Evolutionary conservation across 1,140 invertebrate genomes (phyloP).

Genomic region (Grapholita molesta): DNA sequence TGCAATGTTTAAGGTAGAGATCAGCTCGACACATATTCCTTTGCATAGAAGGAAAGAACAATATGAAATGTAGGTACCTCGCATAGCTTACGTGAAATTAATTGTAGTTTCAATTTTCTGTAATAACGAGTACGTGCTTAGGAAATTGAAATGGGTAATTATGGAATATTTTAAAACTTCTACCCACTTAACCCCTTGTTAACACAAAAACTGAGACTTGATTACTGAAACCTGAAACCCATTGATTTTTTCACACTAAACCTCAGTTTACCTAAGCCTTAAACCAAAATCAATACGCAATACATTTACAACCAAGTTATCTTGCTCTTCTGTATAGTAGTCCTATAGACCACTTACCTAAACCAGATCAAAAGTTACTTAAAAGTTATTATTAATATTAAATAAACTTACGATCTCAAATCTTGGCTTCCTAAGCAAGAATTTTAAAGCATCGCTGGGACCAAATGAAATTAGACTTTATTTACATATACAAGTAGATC

Average conservation of each 20-base stretch:
- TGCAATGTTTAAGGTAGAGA: slow-evolving; percentile 43
- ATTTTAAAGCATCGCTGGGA: background rate
- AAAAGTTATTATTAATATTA: background rate
- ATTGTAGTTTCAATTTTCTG: slow-evolving; percentile 75
- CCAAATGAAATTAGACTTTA: slow-evolving; percentile 8
- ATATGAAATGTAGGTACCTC: slow-evolving; percentile 66
- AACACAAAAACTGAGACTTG: no score
- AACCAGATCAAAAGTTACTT: no score
- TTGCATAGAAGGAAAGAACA: slow-evolving; percentile 49
- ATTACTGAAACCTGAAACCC: no score
- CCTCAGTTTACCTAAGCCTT: no score
- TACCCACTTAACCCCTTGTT: background rate
- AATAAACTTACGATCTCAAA: background rate
- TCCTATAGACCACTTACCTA: no score
- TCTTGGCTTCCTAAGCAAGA: background rate
- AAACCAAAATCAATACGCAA: no score
- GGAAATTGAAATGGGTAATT: slow-evolving; percentile 2
- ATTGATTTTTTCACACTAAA: no score
- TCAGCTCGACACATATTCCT: slow-evolving; percentile 39
- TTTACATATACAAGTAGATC: slow-evolving; percentile 37
- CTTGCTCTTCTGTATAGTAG: no score
- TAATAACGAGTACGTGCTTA: slow-evolving; percentile 45
- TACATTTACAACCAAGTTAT: no score
- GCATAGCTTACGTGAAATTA: slow-evolving; percentile 72
- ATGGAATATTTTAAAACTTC: background rate